These are phyloP conservation scores for Lasioglossum calceatum DNA, from an alignment of 2,888 invertebrate species.

Conservation along the genomic window DNA sequence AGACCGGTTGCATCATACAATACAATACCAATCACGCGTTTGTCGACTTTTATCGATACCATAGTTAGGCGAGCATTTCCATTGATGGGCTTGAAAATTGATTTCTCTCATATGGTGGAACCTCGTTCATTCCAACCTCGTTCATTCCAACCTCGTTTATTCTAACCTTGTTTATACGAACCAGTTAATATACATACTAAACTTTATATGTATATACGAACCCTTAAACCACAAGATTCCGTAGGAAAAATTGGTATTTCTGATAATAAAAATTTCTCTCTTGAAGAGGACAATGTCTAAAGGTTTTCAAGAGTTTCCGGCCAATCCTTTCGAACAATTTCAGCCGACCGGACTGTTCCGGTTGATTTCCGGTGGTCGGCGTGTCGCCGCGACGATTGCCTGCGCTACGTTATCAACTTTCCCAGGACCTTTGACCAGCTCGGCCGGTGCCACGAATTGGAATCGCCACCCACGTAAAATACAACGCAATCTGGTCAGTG, in stretches of 20 bases:
- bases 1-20: neutral
- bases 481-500: conserved; percentile 67
- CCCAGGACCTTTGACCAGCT: conserved; percentile 24
- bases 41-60: neutral
- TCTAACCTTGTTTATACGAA: neutral
- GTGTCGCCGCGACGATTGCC: conserved; percentile 51
- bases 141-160: neutral
- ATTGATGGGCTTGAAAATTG: neutral
- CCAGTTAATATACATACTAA: no score
- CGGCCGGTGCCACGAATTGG: conserved; percentile 39
- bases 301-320: neutral
- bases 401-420: conserved; percentile 46
- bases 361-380: conserved; percentile 38
- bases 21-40: conserved; percentile 3
- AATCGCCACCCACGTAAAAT: conserved; percentile 62
- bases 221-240: neutral
- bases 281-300: neutral
- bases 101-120: neutral
- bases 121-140: no score
- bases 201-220: no score
- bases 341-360: conserved; percentile 25
- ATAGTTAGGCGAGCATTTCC: neutral
- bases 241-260: neutral
- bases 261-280: neutral
- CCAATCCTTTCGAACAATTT: conserved; percentile 9